Base-by-base conservation (phyloP, 2,888 invertebrate genomes). In the Neoascia interrupta region DNA sequence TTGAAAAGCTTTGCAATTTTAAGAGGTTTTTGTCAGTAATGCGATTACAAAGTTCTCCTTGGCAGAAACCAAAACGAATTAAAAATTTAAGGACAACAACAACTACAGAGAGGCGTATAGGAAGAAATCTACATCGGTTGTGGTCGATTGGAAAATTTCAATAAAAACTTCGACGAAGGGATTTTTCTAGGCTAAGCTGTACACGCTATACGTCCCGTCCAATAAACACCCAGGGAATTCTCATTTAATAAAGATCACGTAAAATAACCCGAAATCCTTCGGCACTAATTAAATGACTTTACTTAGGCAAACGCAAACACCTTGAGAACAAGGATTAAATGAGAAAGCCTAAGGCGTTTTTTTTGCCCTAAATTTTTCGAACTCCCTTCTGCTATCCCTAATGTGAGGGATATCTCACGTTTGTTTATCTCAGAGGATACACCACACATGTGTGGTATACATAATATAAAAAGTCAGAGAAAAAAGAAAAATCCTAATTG, bases 191-290 rank as follows among this genome's bases (percentile, higher is more conserved):
- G 28, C 21, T 28, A 15, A 23, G 19, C 16, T 15, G 16, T 15
- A 16, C 6, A 8, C n/a, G 2, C n/a, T 43, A n/a, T n/a, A n/a
- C n/a, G n/a, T 28, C 18, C n/a, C n/a, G 21, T n/a, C 15, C 15
- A 26, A 26, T 10, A n/a, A 16, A n/a, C 10, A 3, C 13, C 1
- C 6, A 15, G 26, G 28, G n/a, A 11, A 21, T 45, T 53, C 70
- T 76, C 56, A 72, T 79, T 68, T 61, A 61, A 79, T 72, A 79
- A 79, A 73, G 64, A 79, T 73, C 79, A 79, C 72, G 76, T 70
- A 53, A 39, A 72, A 51, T 64, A 64, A 47, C 72, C 47, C 19
- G 70, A 47, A 47, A 70, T 60, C 64, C 64, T 26, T 60, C 53
- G 63, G 64, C 45, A 76, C 64, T 76, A 76, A 76, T 76, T 76